Evolutionary conservation across 2,888 invertebrate species (phyloP), one percentile per base, ranked within the genome.

Genomic region (Saturnia japonica): DNA sequence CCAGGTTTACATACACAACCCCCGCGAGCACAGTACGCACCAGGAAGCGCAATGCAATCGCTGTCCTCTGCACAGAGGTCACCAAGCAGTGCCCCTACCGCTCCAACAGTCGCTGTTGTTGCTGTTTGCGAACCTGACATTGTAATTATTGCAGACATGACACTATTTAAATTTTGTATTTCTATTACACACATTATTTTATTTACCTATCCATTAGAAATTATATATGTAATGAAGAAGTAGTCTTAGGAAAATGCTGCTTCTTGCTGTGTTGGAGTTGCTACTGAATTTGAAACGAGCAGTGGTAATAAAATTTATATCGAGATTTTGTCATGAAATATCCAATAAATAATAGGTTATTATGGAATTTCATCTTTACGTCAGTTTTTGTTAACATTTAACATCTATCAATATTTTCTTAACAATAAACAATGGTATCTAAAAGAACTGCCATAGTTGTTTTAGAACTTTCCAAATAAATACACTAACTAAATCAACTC

Each of bases 1-100:
- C 96, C 96, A 9, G 95, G 95, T 67, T 95, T 93, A 83, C 98
- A 98, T 69, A 95, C 95, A 82, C 98, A 98, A 16, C 97, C 96
- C 0, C 96, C 96, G 70, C 95, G 93, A 0, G 96, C 94, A 87
- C 98, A 98, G 74, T 95, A 94, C 73, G 97, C 97, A 81, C 97
- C 96, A 9, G 95, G 95, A 47, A 94, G 76, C 68, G 97, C 96
- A 89, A 95, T 81, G 94, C 95, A 88, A 94, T 93, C 94, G 0
- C 74, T 77, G 69, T 94, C 93, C 43, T 95, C 95, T 22, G 95
- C 94, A 88, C 98, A 98, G 51, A 97, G 90, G 85, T 97, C 97
- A 12, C 97, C 97, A 28, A 98, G 94, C 72, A 97, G 91, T 12
- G 97, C 96, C 60, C 93, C 94, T 8, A 93, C 93, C 0, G 89